phyloP scores from a whole-genome alignment of 2,797 vertebrate genomes.

The Gymnocypris eckloni region DNA sequence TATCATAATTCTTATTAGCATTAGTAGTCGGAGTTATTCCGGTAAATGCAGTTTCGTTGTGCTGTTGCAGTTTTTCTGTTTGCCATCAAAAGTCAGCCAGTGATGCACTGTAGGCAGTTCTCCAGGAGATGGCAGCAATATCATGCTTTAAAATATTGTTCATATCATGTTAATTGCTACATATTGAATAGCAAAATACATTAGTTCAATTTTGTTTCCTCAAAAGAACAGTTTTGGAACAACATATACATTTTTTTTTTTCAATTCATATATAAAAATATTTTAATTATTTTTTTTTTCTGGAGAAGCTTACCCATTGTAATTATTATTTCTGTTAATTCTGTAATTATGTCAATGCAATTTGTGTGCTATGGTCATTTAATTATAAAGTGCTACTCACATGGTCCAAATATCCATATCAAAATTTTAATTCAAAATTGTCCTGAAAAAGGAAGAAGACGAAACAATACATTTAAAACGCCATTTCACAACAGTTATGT shows the following conservation, averaged over 20 bases:
- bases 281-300: not conserved
- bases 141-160: not conserved
- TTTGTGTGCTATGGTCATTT: not conserved
- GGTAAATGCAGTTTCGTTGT: not conserved
- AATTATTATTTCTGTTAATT: not conserved
- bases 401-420: not conserved
- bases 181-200: not conserved
- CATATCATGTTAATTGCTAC: not conserved
- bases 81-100: too few species aligned
- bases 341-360: not conserved
- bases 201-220: not conserved
- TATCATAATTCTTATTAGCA: not conserved
- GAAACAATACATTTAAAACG: not conserved
- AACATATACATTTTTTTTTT: not conserved
- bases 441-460: not conserved
- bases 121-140: constrained; percentile 30
- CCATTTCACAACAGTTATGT: not conserved
- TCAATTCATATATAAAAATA: not conserved
- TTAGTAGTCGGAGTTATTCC: not conserved
- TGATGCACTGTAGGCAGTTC: not conserved
- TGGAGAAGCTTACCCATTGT: not conserved
- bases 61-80: not conserved
- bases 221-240: not conserved
- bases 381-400: not conserved
- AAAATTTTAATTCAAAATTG: not conserved